These are phyloP conservation scores for Sarcophilus harrisii DNA, from an alignment of 2,797 vertebrate genomes.

Conservation along the genomic window DNA sequence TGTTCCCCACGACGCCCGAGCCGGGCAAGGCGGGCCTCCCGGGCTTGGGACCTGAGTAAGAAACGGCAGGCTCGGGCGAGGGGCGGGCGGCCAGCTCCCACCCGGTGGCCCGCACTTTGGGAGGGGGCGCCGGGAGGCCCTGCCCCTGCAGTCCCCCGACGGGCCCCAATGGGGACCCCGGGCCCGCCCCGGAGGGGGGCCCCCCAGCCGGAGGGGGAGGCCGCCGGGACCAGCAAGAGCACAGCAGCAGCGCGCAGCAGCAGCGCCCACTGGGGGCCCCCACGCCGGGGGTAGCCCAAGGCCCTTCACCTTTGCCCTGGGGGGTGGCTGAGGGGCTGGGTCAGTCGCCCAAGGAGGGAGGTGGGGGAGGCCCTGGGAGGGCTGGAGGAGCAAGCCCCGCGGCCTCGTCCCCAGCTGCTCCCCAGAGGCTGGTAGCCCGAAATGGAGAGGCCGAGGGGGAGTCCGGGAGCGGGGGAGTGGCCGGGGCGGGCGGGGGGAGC, in stretches of 20 bases:
- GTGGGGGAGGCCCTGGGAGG: conserved; percentile 70
- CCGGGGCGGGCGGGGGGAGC: conserved; percentile 65
- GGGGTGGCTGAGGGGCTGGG: conserved; percentile 90
- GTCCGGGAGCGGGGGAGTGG: conserved; percentile 68
- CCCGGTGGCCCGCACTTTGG: too few species aligned
- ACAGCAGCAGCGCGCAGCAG: conserved; percentile 87
- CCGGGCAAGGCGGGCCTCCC: conserved; percentile 89
- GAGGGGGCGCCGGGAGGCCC: conserved; percentile 93
- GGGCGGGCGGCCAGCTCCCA: too few species aligned
- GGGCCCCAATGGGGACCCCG: conserved; percentile 81
- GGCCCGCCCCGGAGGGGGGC: conserved; percentile 82
- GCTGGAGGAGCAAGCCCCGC: conserved; percentile 81
- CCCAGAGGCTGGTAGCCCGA: conserved; percentile 81
- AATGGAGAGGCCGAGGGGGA: conserved; percentile 83
- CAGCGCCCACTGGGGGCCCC: conserved; percentile 83
- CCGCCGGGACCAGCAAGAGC: conserved; percentile 82
- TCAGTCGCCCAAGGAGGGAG: conserved; percentile 90
- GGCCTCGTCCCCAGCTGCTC: conserved; percentile 78
- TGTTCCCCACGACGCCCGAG: conserved; percentile 91
- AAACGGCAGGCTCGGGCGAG: conserved; percentile 90
- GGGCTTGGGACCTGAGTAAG: conserved; percentile 94
- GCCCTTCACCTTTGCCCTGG: too few species aligned
- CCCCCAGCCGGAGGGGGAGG: conserved; percentile 81
- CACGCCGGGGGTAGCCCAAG: too few species aligned
- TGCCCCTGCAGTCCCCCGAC: conserved; percentile 90